A percentile compares a stretch with the other conserved stretches of the same genome.
Conservation (phyloP, 2,113 vertebrate genomes). For the Sigmodon hispidus region DNA sequence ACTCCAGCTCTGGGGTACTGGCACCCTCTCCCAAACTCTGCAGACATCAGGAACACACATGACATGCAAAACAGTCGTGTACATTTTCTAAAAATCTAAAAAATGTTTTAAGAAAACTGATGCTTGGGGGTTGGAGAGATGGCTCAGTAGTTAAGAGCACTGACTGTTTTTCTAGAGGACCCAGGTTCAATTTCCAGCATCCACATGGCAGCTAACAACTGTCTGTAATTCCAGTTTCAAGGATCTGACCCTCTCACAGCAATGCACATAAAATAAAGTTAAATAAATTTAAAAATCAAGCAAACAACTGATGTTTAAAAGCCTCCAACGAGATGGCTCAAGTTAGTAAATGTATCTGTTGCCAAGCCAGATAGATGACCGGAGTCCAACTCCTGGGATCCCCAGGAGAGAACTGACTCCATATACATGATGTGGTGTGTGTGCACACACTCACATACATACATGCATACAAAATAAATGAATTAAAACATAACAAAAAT, state of each 20-base stretch:
- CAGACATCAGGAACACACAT: neutral
- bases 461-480: neutral
- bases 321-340: neutral
- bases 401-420: neutral
- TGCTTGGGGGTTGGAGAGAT: neutral
- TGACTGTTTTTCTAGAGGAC: neutral
- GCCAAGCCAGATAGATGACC: neutral
- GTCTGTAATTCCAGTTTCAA: neutral
- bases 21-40: neutral
- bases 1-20: neutral
- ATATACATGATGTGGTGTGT: neutral
- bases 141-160: neutral
- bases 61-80: neutral
- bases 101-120: neutral
- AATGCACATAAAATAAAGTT: neutral
- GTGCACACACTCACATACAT: neutral
- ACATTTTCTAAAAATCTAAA: neutral
- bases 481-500: neutral
- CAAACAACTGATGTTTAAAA: neutral
- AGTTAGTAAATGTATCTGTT: neutral
- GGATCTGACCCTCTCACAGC: neutral
- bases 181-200: neutral
- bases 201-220: neutral
- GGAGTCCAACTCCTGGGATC: neutral
- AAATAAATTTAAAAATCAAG: neutral